Evolutionary conservation across 30 jellyfish, hydroid and myxozoan genomes (phyloP), one percentile per base, ranked within the genome.

Genomic region (Sanderia malayensis): DNA sequence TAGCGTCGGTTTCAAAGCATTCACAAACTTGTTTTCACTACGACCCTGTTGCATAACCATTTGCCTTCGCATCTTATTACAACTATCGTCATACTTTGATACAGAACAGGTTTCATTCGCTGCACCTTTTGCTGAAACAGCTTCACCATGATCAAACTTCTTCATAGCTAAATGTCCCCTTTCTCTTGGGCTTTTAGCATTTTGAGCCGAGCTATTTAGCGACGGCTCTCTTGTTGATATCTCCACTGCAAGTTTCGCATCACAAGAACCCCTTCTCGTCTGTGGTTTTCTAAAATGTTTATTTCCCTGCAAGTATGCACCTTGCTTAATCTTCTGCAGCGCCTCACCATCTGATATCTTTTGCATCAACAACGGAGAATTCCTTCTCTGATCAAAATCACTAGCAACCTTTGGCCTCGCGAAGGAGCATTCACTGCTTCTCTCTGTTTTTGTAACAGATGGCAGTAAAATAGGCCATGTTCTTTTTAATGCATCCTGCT

Each of bases 261-360:
- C 52, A 13, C 52, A 37, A 6, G 52, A 4, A 13, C 10, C 6
- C 13, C 52, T 6, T 37, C 52, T 37, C n/a, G n/a, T n/a, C n/a
- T n/a, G n/a, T 13, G 87, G 71, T 31, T 63, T 13, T 10, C 13
- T 20, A 24, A 78, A 78, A 32, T 78, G 49, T 20, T 59, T 53
- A 1, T 70, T 64, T 10, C 81, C 82, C 32, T 78, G 89, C 29
- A 78, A 37, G 44, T 64, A 78, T 2, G 89, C 89, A 15, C 89
- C 89, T 65, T 78, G 82, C 44, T 70, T 65, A 21, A 78, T 78
- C 37, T 32, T 63, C 25, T 64, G 89, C 78, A 78, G 58, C 20
- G 81, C 89, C 33, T 67, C 76, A 46, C 61, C 27, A 31, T 78
- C 89, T 20, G 82, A 65, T 7, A 78, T 78, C 44, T 57, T 78